Evolutionary conservation across 2,113 vertebrate genomes (phyloP).

Genomic region (Poecilia latipinna): DNA sequence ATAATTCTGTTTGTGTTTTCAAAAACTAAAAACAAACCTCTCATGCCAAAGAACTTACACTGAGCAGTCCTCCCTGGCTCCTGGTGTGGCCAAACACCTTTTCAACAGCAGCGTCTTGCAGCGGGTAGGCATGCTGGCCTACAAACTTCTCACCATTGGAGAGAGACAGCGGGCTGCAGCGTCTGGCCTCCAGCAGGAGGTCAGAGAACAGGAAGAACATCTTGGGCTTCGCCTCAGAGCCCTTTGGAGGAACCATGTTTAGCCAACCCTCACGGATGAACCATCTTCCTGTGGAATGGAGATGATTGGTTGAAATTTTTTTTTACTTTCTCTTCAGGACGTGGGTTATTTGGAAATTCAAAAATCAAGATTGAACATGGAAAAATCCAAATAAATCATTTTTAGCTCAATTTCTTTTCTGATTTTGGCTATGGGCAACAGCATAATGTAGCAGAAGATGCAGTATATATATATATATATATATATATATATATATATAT

Average conservation of each 20-base stretch:
- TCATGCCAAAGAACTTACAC: slow-evolving; percentile 47
- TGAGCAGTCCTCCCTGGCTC: slow-evolving; percentile 81
- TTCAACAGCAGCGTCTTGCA: slow-evolving; percentile 85
- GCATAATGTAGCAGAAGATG: no score
- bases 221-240: slow-evolving; percentile 81
- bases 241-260: slow-evolving; percentile 75
- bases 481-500: no score
- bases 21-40: no score
- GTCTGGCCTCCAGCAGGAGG: slow-evolving; percentile 85
- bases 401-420: no score
- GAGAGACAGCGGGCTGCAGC: slow-evolving; percentile 79
- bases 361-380: slow-evolving; percentile 4
- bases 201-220: slow-evolving; percentile 94
- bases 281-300: slow-evolving; percentile 65
- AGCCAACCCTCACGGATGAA: slow-evolving; percentile 83
- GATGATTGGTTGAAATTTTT: not conserved
- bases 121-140: slow-evolving; percentile 74
- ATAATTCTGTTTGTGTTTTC: no score
- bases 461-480: no score
- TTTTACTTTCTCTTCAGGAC: not conserved
- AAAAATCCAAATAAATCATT: not conserved
- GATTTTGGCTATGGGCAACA: no score
- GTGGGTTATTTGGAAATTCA: not conserved
- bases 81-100: slow-evolving; percentile 84
- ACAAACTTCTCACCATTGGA: slow-evolving; percentile 77